Evolutionary conservation across 2,797 vertebrate genomes (phyloP).

Genomic region (Antennarius maculatus): DNA sequence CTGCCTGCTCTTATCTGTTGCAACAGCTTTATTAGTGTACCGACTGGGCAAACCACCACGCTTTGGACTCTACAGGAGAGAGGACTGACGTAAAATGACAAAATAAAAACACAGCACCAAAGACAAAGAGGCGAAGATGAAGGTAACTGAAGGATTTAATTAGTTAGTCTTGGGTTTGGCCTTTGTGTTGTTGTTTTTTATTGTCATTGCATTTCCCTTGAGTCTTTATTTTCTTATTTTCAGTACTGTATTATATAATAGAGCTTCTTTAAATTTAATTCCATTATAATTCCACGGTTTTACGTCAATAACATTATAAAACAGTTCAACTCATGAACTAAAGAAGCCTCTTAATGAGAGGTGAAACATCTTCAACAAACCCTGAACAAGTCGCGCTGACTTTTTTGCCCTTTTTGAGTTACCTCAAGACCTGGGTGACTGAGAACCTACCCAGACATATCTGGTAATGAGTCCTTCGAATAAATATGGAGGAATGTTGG

Average conservation of each 20-base stretch:
- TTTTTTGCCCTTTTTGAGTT: too few relatives aligned
- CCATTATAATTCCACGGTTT: background rate
- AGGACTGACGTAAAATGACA: constrained; percentile 5
- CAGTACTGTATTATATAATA: too few relatives aligned
- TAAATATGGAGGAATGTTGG: too few relatives aligned
- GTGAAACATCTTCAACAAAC: too few relatives aligned
- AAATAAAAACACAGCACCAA: background rate
- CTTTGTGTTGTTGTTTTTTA: background rate
- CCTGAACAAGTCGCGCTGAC: too few relatives aligned
- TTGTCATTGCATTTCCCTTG: background rate
- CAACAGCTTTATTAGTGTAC: constrained; percentile 19
- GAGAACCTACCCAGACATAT: too few relatives aligned
- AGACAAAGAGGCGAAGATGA: background rate
- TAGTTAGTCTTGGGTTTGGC: background rate
- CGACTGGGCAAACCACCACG: constrained; percentile 11
- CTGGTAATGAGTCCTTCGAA: too few relatives aligned
- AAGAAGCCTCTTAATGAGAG: too few relatives aligned
- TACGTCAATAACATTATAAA: background rate
- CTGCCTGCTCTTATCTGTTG: constrained; percentile 12
- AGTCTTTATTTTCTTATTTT: background rate
- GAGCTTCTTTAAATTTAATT: background rate
- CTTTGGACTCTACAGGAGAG: constrained; percentile 7
- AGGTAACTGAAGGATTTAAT: constrained; percentile 7
- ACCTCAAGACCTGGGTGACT: too few relatives aligned
- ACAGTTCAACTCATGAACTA: background rate